Evolutionary conservation across 2,888 invertebrate species (phyloP), one percentile per base, ranked within the genome.

Genomic region (Ennomos quercinarius): DNA sequence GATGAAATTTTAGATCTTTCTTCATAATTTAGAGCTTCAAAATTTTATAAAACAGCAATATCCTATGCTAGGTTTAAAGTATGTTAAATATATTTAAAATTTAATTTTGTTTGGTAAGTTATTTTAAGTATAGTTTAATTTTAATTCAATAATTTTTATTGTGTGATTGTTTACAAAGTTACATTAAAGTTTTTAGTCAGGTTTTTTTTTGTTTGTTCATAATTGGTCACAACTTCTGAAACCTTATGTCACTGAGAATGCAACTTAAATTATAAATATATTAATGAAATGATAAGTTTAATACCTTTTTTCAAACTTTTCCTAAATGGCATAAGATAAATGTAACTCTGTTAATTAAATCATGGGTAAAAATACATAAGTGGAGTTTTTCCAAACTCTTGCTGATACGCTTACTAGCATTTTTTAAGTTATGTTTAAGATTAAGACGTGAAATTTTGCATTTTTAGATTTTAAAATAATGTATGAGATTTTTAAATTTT

Each of bases 351-450:
- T 45, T 39, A 11, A 42, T 41, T 2, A 35, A 41, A 35, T 49
- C n/a, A 41, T 13, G 8, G 36, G 36, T 42, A 17, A 17, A 43
- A 34, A 17, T 42, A 10, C 13, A n/a, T n/a, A n/a, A 17, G 12
- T 10, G n/a, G 17, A 44, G 47, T 58, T 48, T 13, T 13, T 4
- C 6, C 10, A 41, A 45, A 60, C 46, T 50, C 47, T 50, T 52
- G 36, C 45, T 47, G 49, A 4, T 67, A 67, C 67, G 67, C 67
- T 67, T 67, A 67, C 49, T 65, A 65, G 59, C 47, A 48, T 34
- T 57, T 43, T 45, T 17, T 65, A 64, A 63, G 62, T 58, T 59
- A 39, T 55, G 58, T 62, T 55, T 57, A 42, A 50, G 8, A 46
- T 27, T 45, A 45, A 49, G 49, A 41, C 50, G 54, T 13, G 50